These are phyloP conservation scores for Phylloscopus trochiloides DNA, from an alignment of 2,113 vertebrate genomes.

Conservation along the genomic window DNA sequence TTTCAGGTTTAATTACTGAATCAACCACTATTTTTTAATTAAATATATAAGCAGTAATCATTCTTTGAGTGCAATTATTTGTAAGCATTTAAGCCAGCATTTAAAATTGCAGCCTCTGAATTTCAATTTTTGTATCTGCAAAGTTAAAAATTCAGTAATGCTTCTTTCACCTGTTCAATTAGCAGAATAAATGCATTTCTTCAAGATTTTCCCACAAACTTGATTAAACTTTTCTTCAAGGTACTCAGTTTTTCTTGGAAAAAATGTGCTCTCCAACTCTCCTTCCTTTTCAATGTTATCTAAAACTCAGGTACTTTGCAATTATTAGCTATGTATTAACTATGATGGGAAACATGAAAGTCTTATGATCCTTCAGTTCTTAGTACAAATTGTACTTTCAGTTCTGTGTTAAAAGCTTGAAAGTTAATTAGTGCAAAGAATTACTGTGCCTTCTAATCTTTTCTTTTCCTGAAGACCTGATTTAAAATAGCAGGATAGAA, in stretches of 20 bases:
- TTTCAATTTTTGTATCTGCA: not conserved
- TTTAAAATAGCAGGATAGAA: not conserved
- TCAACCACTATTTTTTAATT: not conserved
- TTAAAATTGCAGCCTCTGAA: not conserved
- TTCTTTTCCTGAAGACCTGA: not conserved
- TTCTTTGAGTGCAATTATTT: not conserved
- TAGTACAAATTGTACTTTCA: constrained; percentile 16
- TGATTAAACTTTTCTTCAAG: not conserved
- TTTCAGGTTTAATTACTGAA: not conserved
- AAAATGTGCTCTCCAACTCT: not conserved
- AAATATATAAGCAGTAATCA: not conserved
- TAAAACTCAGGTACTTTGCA: not conserved
- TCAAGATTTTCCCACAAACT: not conserved
- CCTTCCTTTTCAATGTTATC: not conserved
- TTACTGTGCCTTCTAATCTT: not conserved
- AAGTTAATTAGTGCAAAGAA: constrained; percentile 9
- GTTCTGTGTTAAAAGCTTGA: not conserved
- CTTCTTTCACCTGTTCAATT: not conserved
- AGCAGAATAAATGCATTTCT: not conserved
- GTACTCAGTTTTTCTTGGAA: not conserved
- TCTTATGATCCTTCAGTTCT: not conserved
- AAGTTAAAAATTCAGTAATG: not conserved
- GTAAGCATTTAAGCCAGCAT: not conserved
- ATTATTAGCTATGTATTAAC: not conserved
- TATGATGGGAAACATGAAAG: not conserved